Evolutionary conservation across 2,888 invertebrate species (phyloP), one percentile per base, ranked within the genome.

Genomic region (Sabellastarte sp.): DNA sequence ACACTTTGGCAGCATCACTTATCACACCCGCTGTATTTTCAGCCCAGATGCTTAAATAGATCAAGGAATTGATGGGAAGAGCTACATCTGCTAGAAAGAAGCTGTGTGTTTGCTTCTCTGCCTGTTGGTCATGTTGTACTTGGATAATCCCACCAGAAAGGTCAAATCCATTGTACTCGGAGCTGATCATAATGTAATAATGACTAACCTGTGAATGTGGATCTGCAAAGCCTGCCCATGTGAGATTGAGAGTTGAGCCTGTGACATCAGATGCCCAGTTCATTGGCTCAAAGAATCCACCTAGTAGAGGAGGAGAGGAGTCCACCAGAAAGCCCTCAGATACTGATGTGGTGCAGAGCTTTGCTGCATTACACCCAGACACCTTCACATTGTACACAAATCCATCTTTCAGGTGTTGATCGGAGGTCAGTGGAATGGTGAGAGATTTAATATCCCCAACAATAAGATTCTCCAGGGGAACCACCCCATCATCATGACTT

Each of bases 211-310:
- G 15, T n/a, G 53, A 53, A 53, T 53, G 20, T 53, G 53, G 20
- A 26, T 53, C 53, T n/a, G 5, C 53, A 53, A 53, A 53, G 4
- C 24, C 53, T 5, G 5, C 53, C 53, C 53, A 53, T 26, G 53
- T 5, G 24, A 53, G 53, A 10, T n/a, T 15, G 5, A 53, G 53
- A n/a, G 10, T 26, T 5, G 20, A 20, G 5, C 53, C 53, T 5
- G 15, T 53, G 5, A 26, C 5, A 5, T 53, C 26, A n/a, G 53
- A n/a, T 24, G 5, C 28, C 53, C 53, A 53, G 20, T 5, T 53
- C 53, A 53, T 53, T 5, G 53, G 53, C 24, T 53, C 53, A 5
- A 53, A 10, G 24, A 53, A 53, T 53, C 53, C 53, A n/a, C 53
- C 53, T 24, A 53, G 26, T 5, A n/a, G 53, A 53, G 53, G 53